Base-by-base conservation (phyloP, 1,140 invertebrate species). In the Ostrea edulis region DNA sequence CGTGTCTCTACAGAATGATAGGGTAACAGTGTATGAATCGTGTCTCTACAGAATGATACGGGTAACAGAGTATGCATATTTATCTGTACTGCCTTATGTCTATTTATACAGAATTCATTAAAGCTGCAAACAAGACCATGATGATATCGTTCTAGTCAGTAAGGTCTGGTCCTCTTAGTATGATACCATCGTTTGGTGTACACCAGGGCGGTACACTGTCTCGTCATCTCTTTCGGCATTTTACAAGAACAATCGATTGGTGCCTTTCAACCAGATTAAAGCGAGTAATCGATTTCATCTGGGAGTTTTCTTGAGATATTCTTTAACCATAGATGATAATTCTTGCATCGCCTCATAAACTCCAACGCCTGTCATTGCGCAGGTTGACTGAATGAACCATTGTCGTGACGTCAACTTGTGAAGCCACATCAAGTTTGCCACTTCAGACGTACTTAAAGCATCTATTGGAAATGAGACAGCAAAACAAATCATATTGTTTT, bases 361-460 rank as follows among this genome's bases (percentile, higher is more conserved):
- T 25, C 94, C 94, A 0, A 93, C 93, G 5, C 93, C 94, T 11
- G 86, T 90, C 22, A 82, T 87, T 54, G 93, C 94, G 83, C 92
- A 93, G 35, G 93, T 86, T 2, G 89, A 91, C 68, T 94, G 93
- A 7, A 95, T 82, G 71, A 90, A 87, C 94, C 94, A 94, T 87
- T 93, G 91, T 25, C 90, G 85, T 52, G 89, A 85, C 9, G 82
- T 85, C 9, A 93, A 17, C 71, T 92, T 90, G 14, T 86, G 82
- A 62, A 94, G 71, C 14, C 90, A 20, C 82, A 94, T 77, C 65
- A 82, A 29, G 7, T 93, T 89, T 20, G 89, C 89, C 14, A 94
- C 82, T 85, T 93, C 90, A 12, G 86, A 87, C 8, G 90, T 82
- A 2, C 35, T 89, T 62, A 90, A 25, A 3, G 93, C 94, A 62